Evolutionary conservation across 2,797 vertebrate genomes (phyloP).

Genomic region (Galagoides demidoff): DNA sequence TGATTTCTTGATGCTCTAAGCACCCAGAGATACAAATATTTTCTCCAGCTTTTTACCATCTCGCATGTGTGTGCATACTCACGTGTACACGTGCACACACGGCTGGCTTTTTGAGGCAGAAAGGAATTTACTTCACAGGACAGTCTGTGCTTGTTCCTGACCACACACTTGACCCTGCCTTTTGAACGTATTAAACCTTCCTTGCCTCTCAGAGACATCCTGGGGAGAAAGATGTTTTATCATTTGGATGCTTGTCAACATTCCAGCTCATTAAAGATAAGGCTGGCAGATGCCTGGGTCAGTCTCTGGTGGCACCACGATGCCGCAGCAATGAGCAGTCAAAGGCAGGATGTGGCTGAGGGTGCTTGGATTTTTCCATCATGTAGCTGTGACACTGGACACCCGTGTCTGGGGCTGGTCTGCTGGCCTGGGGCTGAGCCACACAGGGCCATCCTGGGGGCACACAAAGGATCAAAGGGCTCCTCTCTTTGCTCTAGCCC

Average conservation of each 20-base stretch:
- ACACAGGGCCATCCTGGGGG: background rate
- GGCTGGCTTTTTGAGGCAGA: slow-evolving; percentile 21
- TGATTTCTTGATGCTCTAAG: slow-evolving; percentile 14
- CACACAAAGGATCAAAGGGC: background rate
- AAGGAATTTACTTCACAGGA: background rate
- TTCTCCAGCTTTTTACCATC: background rate
- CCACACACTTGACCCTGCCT: background rate
- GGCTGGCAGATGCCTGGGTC: background rate
- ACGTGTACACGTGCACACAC: background rate
- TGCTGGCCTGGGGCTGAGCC: background rate
- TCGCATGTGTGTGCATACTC: background rate
- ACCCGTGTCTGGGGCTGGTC: background rate
- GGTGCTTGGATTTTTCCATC: background rate
- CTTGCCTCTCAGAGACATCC: background rate
- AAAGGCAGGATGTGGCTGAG: background rate
- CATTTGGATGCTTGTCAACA: background rate
- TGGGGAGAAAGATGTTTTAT: background rate
- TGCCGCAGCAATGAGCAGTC: background rate
- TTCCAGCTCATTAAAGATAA: background rate
- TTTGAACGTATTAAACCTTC: slow-evolving; percentile 1
- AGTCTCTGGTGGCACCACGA: background rate
- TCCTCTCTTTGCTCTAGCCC: background rate
- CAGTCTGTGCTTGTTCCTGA: background rate
- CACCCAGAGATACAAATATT: background rate
- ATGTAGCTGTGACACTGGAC: background rate